Evolutionary conservation across 2,888 invertebrate species (phyloP), one percentile per base, ranked within the genome.

Genomic region (Pheosia gnoma): DNA sequence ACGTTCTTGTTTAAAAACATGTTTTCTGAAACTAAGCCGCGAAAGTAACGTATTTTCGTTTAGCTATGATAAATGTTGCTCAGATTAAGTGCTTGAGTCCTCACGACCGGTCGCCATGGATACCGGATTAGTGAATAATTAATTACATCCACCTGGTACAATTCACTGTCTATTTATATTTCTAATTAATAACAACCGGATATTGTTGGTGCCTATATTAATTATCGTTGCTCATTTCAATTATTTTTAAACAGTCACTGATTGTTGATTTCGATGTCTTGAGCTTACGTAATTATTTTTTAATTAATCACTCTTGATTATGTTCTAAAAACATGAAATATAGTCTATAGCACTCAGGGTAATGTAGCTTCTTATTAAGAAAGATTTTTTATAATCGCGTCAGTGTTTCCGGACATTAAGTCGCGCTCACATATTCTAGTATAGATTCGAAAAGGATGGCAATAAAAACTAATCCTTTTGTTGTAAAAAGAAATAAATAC

Each of bases 131-230:
- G 25, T 11, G 9, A 7, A 41, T 58, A 64, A 71, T 67, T 64
- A 67, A 71, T 74, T 60, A 64, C 58, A 49, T 58, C 58, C 65
- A 66, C 58, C 70, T 74, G 63, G 52, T 65, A 45, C 6, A 53
- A 64, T 63, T 63, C 60, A 65, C 59, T 64, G 25, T 43, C 57
- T 10, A 57, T 58, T 49, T 38, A 58, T 25, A 51, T 13, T 3
- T 51, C 47, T 51, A 51, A 25, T 51, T 51, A 25, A 51, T 51
- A 25, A 25, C 25, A 25, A 25, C 25, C 25, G 51, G 25, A 51
- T 13, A 13, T 51, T 6, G 4, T 5, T 13, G 41, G 8, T 6
- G 10, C 10, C 8, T 43, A 9, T 49, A n/a, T n/a, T 43, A 47
- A n/a, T 49, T 13, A 49, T 49, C 10, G n/a, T 49, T 49, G 49